phyloP scores from a whole-genome alignment of 2,113 vertebrate genomes.

The Tiliqua scincoides region DNA sequence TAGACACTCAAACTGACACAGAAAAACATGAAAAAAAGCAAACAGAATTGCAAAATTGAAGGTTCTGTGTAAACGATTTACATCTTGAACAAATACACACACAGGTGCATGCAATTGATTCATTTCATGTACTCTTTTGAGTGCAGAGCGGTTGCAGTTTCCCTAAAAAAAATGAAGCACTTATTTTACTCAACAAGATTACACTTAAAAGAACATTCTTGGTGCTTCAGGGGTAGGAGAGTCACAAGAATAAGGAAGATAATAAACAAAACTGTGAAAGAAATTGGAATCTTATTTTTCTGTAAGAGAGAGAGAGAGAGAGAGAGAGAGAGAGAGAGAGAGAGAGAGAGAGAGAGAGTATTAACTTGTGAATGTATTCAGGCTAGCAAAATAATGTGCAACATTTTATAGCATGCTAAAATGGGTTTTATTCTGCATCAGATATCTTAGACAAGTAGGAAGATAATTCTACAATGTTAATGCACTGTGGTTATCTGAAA shows the following conservation, averaged over 20 bases:
- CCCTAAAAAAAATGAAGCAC: neutral
- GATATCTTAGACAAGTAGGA: neutral
- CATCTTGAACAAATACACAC: neutral
- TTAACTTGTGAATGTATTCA: neutral
- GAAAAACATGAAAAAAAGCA: neutral
- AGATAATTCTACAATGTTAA: neutral
- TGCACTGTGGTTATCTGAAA: neutral
- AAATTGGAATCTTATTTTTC: neutral
- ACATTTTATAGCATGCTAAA: neutral
- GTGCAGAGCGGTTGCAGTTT: neutral
- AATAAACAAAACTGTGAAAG: neutral
- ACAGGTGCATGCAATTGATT: neutral
- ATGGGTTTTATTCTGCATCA: neutral
- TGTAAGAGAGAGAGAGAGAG: neutral
- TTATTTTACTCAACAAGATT: neutral
- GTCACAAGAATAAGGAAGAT: neutral
- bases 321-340: too few species aligned
- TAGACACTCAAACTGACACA: neutral
- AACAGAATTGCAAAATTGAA: neutral
- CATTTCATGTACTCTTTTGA: neutral
- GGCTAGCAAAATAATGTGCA: neutral
- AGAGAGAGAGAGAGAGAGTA: neutral
- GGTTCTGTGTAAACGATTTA: neutral
- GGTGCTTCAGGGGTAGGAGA: neutral
- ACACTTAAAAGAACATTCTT: neutral